These are phyloP conservation scores for Sebastes nivosus DNA, from an alignment of 2,797 vertebrate genomes.

Conservation along the genomic window DNA sequence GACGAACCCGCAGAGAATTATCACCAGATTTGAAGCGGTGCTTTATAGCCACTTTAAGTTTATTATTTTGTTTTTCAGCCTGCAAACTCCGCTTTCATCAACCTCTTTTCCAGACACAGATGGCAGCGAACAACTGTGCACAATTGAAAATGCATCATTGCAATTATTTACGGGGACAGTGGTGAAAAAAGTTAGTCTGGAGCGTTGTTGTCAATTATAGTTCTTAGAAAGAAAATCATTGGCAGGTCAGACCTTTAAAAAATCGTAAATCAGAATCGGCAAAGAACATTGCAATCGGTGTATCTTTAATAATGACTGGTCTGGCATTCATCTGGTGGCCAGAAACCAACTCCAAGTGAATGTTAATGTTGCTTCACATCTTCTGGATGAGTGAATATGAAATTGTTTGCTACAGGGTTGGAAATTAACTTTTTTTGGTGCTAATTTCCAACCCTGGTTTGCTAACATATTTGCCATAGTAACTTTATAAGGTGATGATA, in stretches of 20 bases:
- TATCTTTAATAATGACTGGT: no score
- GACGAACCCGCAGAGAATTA: not conserved
- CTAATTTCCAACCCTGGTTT: no score
- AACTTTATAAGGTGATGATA: not conserved
- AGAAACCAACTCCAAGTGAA: no score
- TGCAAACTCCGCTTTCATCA: not conserved
- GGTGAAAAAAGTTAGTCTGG: no score
- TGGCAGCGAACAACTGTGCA: not conserved
- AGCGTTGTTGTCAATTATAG: no score
- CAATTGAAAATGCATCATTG: no score
- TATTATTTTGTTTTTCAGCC: not conserved
- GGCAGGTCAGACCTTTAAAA: no score
- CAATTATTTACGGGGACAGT: no score
- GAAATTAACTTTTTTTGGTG: no score
- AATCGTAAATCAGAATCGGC: no score
- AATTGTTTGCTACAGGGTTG: not conserved
- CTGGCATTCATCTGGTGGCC: not conserved
- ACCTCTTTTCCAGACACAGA: constrained; percentile 5
- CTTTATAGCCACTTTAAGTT: not conserved
- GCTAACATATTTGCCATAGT: no score
- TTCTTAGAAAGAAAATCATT: not conserved
- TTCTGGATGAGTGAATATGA: not conserved
- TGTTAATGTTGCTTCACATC: not conserved
- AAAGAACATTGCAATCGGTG: no score
- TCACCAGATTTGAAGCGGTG: not conserved